Evolutionary conservation across 2,797 vertebrate species (phyloP).

Genomic region (Schizopygopsis pylzovi): DNA sequence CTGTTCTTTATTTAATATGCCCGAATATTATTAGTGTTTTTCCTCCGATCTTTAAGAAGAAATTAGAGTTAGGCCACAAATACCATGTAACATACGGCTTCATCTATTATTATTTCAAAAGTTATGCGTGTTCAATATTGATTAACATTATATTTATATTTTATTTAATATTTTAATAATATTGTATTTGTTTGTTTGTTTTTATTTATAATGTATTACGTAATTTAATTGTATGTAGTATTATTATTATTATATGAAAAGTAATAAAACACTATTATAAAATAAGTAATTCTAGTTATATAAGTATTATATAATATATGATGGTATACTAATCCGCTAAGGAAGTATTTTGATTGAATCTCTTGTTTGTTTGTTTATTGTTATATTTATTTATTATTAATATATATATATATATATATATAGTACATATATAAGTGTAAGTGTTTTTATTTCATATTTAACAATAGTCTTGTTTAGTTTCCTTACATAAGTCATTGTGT

Average conservation of each 20-base stretch:
- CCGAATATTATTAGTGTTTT: neutral
- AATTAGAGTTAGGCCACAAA: neutral
- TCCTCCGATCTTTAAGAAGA: neutral
- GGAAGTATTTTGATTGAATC: too few relatives aligned
- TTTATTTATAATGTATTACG: neutral
- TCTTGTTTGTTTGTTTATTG: too few relatives aligned
- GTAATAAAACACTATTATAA: neutral
- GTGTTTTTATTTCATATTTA: neutral
- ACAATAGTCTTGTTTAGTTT: neutral
- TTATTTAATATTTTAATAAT: neutral
- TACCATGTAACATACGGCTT: too few relatives aligned
- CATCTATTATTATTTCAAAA: neutral
- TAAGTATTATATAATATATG: too few relatives aligned
- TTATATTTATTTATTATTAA: too few relatives aligned
- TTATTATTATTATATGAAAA: neutral
- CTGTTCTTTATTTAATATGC: neutral
- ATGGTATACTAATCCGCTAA: neutral
- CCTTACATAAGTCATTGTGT: neutral
- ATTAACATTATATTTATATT: neutral
- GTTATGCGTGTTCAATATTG: neutral
- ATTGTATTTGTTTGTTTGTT: too few relatives aligned
- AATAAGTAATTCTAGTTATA: neutral
- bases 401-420: neutral
- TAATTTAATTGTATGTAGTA: neutral
- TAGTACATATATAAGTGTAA: too few relatives aligned